Evolutionary conservation across 2,888 invertebrate species (phyloP), one percentile per base, ranked within the genome.

Genomic region (Pherbina coryleti): DNA sequence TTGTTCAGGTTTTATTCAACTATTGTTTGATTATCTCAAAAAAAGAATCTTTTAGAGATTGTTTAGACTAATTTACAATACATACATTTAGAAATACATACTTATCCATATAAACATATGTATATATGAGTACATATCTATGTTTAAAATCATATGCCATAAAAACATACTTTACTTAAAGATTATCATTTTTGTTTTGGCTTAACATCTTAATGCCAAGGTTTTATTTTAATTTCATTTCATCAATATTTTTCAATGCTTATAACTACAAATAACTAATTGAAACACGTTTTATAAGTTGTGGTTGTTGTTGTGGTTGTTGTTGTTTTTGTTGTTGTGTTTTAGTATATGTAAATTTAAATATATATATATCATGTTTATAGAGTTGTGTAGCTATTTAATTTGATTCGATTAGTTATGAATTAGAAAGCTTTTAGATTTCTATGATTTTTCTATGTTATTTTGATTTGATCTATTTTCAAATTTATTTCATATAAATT

Each of bases 51-150:
- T 60, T 60, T 0, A 19, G 19, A 55, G 64, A 64, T 64, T 44
- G 44, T 64, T 64, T 31, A 64, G 31, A n/a, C 64, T 64, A 64
- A 64, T 64, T 64, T 64, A 64, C 64, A 64, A 34, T 64, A 64
- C 64, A 64, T 64, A 64, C 64, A 64, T 64, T 31, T n/a, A 64
- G 8, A 64, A 64, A 64, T 64, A 44, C 44, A 44, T 44, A 44
- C 44, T 44, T 44, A 44, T 44, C 3, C 11, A 44, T 44, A 44
- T 44, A 44, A 11, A 44, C 14, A 44, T 11, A 44, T 37, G 8
- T 37, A 44, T 44, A 44, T 44, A 44, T 11, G 44, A 14, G 11
- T 11, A 44, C 44, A 44, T 44, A 44, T 14, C 11, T 44, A 44
- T 44, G 44, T 44, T 44, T 44, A 44, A 37, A 37, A 37, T 37